These are phyloP conservation scores for Haliclona indistincta DNA, from an alignment of 37 sponge, comb jelly and placozoan genomes.

Conservation along the genomic window DNA sequence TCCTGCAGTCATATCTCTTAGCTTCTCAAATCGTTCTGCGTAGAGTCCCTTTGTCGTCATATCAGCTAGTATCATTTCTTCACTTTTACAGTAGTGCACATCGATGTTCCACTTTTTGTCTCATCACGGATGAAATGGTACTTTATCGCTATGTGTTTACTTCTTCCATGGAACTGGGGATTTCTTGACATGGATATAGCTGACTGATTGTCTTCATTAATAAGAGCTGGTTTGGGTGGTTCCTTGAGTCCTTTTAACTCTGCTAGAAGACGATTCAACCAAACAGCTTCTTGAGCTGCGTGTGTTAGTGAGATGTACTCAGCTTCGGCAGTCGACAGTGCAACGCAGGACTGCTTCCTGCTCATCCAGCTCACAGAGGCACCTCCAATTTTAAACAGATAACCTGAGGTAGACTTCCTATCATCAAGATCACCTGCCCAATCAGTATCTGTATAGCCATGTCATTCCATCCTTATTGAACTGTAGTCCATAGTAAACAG, in stretches of 20 bases:
- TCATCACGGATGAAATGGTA: conserved; percentile 32
- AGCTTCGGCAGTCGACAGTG: too few relatives aligned
- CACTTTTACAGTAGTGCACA: too few relatives aligned
- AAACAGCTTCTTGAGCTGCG: conserved; percentile 41
- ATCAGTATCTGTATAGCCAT: too few relatives aligned
- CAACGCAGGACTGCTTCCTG: conserved; percentile 33
- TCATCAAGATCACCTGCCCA: conserved; percentile 23
- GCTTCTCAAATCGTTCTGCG: too few relatives aligned
- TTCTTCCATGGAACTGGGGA: conserved; percentile 40
- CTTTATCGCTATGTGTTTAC: conserved; percentile 25
- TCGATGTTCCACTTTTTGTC: conserved; percentile 7
- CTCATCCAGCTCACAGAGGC: conserved; percentile 32
- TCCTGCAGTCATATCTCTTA: too few relatives aligned
- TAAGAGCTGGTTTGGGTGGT: background rate
- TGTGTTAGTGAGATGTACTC: conserved; percentile 44
- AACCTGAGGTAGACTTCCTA: too few relatives aligned
- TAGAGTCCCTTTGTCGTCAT: too few relatives aligned
- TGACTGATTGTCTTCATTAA: conserved; percentile 48
- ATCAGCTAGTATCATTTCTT: too few relatives aligned
- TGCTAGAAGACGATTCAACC: conserved; percentile 28
- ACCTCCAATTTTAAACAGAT: conserved; percentile 4
- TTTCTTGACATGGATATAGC: conserved; percentile 39
- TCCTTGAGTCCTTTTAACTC: conserved; percentile 5
- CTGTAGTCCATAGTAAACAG: too few relatives aligned
- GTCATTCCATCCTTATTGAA: too few relatives aligned